A percentile compares a stretch with the other conserved stretches of the same genome.
phyloP scores from a whole-genome alignment of 2,888 invertebrate species.

The Polydrusus pterygomalis region DNA sequence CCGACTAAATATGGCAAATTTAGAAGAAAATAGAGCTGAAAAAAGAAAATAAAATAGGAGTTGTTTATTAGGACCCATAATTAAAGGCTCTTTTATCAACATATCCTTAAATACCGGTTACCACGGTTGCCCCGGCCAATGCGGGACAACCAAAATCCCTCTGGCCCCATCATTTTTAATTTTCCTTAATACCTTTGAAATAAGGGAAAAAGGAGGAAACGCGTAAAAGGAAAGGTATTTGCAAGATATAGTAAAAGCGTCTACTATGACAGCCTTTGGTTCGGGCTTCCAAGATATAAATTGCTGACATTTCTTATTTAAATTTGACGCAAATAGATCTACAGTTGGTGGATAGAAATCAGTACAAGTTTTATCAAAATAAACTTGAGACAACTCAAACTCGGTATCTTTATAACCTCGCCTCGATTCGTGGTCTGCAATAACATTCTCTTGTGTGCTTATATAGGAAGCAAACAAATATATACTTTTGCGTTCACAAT shows the following conservation, averaged over 20 bases:
- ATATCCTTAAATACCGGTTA: slow-evolving; percentile 58
- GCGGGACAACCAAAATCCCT: slow-evolving; percentile 61
- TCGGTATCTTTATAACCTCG: slow-evolving; percentile 48
- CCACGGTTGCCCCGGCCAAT: slow-evolving; percentile 62
- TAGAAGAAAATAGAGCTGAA: too few species aligned
- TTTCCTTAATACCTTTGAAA: slow-evolving; percentile 59
- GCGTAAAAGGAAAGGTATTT: slow-evolving; percentile 57
- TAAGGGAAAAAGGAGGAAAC: slow-evolving; percentile 61
- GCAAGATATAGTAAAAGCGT: slow-evolving; percentile 59
- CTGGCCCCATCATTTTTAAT: slow-evolving; percentile 59
- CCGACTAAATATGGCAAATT: too few species aligned
- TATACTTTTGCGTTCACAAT: slow-evolving; percentile 58
- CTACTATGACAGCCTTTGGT: slow-evolving; percentile 54
- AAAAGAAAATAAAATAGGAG: slow-evolving; percentile 56
- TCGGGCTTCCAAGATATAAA: slow-evolving; percentile 60
- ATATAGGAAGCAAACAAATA: slow-evolving; percentile 57
- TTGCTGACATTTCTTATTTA: slow-evolving; percentile 58
- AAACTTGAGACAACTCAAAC: slow-evolving; percentile 45
- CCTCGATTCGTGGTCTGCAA: slow-evolving; percentile 55
- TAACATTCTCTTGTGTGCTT: slow-evolving; percentile 52
- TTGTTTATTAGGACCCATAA: slow-evolving; percentile 55
- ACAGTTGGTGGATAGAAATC: slow-evolving; percentile 34
- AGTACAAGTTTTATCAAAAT: slow-evolving; percentile 27
- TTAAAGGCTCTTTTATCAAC: slow-evolving; percentile 43
- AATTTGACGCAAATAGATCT: too few species aligned